These are phyloP conservation scores for Gryllus bimaculatus DNA, from an alignment of 1,140 invertebrate species.

Conservation along the genomic window DNA sequence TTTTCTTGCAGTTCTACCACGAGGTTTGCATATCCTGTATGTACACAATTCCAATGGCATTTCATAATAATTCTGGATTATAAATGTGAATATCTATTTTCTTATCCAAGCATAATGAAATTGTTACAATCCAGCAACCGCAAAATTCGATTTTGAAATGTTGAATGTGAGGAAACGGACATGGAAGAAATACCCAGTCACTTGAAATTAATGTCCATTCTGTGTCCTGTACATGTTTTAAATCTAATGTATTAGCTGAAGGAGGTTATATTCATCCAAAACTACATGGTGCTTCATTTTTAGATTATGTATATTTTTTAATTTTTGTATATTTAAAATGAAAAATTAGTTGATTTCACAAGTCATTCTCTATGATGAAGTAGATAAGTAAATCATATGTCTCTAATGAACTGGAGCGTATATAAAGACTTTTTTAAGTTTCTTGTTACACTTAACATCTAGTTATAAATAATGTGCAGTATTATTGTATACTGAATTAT, in stretches of 20 bases:
- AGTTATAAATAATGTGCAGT: constrained; percentile 22
- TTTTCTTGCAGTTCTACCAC: constrained; percentile 19
- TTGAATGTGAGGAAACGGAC: constrained; percentile 14
- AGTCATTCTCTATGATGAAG: constrained; percentile 14
- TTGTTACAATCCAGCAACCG: constrained; percentile 17
- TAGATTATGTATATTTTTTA: constrained; percentile 21
- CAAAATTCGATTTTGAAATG: constrained; percentile 20
- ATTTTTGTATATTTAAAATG: constrained; percentile 23
- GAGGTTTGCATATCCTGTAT: constrained; percentile 23
- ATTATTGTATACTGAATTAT: constrained; percentile 24
- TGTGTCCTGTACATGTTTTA: constrained; percentile 19
- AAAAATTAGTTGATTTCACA: constrained; percentile 18
- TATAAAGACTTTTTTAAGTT: constrained; percentile 23
- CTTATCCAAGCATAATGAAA: constrained; percentile 22
- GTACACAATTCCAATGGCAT: constrained; percentile 22
- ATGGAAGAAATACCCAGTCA: constrained; percentile 15
- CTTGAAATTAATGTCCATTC: constrained; percentile 14
- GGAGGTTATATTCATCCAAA: constrained; percentile 20
- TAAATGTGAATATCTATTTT: constrained; percentile 25
- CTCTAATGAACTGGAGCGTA: constrained; percentile 18
- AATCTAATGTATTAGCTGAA: constrained; percentile 12
- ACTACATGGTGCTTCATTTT: constrained; percentile 24
- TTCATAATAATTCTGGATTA: constrained; percentile 23
- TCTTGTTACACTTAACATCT: constrained; percentile 19
- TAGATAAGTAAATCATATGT: constrained; percentile 10